A percentile compares a stretch with the other conserved stretches of the same genome.
These are phyloP conservation scores for Rhinolophus sinicus DNA, from an alignment of 2,113 vertebrate genomes.

Conservation along the genomic window DNA sequence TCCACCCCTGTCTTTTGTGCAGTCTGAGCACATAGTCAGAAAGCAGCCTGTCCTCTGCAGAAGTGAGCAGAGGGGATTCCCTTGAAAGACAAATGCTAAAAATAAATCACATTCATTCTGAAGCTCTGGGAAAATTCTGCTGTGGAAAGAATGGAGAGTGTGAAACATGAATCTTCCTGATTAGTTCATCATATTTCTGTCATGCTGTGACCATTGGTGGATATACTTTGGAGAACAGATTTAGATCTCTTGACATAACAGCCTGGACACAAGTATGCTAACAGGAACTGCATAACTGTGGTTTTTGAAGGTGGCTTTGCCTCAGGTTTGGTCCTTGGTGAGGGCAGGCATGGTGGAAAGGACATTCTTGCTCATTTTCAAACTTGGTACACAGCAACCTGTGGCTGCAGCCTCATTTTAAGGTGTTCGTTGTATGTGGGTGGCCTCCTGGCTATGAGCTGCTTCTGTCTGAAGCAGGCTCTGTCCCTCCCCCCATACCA, in stretches of 20 bases:
- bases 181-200: background rate
- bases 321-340: background rate
- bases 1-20: background rate
- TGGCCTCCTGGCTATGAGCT: background rate
- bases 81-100: slow-evolving; percentile 28
- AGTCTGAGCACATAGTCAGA: background rate
- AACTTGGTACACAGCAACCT: background rate
- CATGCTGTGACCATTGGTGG: background rate
- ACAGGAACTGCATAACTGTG: rapidly evolving
- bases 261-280: background rate
- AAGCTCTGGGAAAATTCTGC: background rate
- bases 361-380: background rate
- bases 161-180: background rate
- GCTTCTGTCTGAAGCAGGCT: background rate
- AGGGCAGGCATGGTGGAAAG: background rate
- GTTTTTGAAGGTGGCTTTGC: background rate
- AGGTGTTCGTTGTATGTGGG: background rate
- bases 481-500: background rate
- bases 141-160: background rate
- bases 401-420: background rate
- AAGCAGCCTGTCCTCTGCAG: background rate
- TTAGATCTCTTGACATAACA: background rate
- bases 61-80: background rate
- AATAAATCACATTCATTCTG: background rate
- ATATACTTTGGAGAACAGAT: background rate